These are phyloP conservation scores for Physella acuta DNA, from an alignment of 1,140 invertebrate genomes.

Conservation along the genomic window DNA sequence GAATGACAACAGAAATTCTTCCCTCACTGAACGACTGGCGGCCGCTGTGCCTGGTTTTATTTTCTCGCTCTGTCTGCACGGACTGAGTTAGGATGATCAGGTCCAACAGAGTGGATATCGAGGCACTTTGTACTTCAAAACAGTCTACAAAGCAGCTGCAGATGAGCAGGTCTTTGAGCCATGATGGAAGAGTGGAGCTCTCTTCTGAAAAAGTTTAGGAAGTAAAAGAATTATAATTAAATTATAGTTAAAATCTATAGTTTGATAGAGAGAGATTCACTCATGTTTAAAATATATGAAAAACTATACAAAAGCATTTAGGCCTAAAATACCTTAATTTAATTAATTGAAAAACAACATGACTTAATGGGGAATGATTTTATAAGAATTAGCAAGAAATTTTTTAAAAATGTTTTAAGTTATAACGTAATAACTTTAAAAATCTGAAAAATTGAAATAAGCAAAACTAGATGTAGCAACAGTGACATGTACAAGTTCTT, in stretches of 20 bases:
- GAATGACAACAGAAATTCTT: conserved; percentile 69
- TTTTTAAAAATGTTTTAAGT: background rate
- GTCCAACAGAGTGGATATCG: conserved; percentile 75
- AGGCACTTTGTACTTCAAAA: conserved; percentile 68
- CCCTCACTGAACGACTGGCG: conserved; percentile 55
- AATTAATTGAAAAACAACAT: too few relatives aligned
- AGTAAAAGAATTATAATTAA: too few relatives aligned
- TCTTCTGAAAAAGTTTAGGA: too few relatives aligned
- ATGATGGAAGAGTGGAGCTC: conserved; percentile 67
- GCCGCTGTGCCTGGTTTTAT: conserved; percentile 26
- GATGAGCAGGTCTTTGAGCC: conserved; percentile 73
- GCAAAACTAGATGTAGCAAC: too few relatives aligned
- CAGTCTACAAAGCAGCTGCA: conserved; percentile 70
- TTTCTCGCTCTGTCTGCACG: conserved; percentile 44
- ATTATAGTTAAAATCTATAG: too few relatives aligned
- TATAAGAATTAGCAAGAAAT: too few relatives aligned
- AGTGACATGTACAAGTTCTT: too few relatives aligned
- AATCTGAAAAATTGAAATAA: background rate
- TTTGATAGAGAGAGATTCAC: too few relatives aligned
- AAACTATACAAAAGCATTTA: too few relatives aligned
- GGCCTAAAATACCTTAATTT: too few relatives aligned
- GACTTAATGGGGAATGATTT: too few relatives aligned
- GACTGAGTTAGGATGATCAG: conserved; percentile 66
- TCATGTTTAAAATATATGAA: too few relatives aligned
- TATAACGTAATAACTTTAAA: background rate